A percentile compares a stretch with the other conserved stretches of the same genome.
phyloP scores from a whole-genome alignment of 1,140 invertebrate species.

The Trypoxylus dichotomus region DNA sequence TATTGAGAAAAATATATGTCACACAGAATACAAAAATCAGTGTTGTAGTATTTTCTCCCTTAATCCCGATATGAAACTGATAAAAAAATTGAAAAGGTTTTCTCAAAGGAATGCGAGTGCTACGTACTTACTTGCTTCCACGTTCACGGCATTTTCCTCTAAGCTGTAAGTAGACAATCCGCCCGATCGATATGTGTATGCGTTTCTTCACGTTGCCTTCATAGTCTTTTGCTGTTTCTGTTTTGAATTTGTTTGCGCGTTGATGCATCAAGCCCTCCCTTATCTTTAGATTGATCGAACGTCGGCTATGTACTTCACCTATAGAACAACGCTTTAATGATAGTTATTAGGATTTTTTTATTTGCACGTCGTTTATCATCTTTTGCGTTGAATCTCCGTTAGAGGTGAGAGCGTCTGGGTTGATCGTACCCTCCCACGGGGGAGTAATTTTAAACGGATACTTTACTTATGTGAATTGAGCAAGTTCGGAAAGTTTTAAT shows the following conservation, averaged over 20 bases:
- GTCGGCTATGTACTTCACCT: background rate
- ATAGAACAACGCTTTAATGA: background rate
- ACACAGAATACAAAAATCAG: too few species aligned
- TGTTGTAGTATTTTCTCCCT: too few species aligned
- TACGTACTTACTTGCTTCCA: too few species aligned
- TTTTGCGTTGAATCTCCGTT: background rate
- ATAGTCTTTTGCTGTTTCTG: too few species aligned
- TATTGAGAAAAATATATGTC: too few species aligned
- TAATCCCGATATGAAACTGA: too few species aligned
- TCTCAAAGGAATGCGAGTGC: too few species aligned
- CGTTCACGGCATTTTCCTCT: too few species aligned
- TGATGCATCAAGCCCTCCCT: background rate
- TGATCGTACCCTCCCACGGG: background rate
- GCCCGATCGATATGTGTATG: too few species aligned
- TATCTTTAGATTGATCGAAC: background rate
- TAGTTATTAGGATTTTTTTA: conserved; percentile 4
- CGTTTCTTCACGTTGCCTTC: too few species aligned
- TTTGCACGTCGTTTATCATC: conserved; percentile 6
- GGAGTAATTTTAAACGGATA: background rate
- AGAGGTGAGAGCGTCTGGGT: background rate
- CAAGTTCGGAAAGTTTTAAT: background rate
- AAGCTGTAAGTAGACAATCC: too few species aligned
- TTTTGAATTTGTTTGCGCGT: background rate
- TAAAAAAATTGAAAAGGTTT: too few species aligned
- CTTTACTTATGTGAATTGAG: background rate